These are phyloP conservation scores for Hiodon tergisus DNA, from an alignment of 2,113 vertebrate genomes.

Conservation along the genomic window DNA sequence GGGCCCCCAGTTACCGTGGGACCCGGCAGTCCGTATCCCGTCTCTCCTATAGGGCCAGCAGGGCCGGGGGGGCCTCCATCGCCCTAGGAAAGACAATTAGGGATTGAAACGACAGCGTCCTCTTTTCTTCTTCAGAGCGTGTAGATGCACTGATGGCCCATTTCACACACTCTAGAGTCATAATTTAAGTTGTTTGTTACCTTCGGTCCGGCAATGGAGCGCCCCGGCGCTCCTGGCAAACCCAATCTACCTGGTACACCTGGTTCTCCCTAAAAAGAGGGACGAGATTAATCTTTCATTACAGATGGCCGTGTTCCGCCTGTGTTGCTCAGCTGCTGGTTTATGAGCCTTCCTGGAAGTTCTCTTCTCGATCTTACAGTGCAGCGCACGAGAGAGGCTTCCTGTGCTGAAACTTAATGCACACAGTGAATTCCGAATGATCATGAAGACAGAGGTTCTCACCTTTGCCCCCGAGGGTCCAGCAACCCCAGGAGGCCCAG, in stretches of 20 bases:
- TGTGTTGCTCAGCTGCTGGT: no score
- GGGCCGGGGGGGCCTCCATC: constrained; percentile 71
- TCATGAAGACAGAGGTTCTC: constrained; percentile 26
- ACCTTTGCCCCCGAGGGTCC: constrained; percentile 82
- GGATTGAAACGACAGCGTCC: constrained; percentile 19
- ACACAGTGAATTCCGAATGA: no score
- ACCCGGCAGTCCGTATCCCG: constrained; percentile 78
- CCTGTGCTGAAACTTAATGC: no score
- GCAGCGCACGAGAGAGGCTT: no score
- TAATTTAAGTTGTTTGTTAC: constrained; percentile 48
- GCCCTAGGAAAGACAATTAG: constrained; percentile 61
- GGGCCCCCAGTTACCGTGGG: constrained; percentile 69
- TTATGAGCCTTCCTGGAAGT: no score
- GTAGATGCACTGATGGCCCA: no score
- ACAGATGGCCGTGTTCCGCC: no score
- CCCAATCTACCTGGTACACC: constrained; percentile 71
- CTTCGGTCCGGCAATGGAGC: constrained; percentile 77
- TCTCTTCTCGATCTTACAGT: no score
- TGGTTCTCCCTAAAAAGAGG: constrained; percentile 72
- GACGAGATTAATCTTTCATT: not conserved
- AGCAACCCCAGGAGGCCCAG: constrained; percentile 69
- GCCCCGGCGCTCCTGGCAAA: constrained; percentile 73
- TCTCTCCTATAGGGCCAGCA: constrained; percentile 74
- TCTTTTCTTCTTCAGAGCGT: constrained; percentile 9
- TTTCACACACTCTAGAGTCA: not conserved